Evolutionary conservation across 2,113 vertebrate species (phyloP).

Genomic region (Myotis yumanensis): DNA sequence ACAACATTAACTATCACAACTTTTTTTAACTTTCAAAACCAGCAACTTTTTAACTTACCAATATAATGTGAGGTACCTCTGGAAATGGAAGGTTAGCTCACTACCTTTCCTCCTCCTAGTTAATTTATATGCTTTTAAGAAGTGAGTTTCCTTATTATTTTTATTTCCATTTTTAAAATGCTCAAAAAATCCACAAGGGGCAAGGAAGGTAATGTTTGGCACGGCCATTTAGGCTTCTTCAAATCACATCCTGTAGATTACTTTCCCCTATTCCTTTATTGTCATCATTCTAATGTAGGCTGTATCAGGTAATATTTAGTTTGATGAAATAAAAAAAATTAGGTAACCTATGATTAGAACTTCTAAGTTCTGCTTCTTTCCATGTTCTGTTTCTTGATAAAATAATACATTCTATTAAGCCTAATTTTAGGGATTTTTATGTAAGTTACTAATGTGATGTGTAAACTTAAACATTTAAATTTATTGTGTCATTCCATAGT

Average conservation of each 20-base stretch:
- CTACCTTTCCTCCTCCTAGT: background rate
- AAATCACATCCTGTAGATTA: background rate
- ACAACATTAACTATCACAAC: background rate
- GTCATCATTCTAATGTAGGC: background rate
- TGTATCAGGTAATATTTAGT: background rate
- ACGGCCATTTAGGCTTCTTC: fast-evolving
- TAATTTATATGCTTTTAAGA: background rate
- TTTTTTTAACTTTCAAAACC: background rate
- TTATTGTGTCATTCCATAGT: background rate
- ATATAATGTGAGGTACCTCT: background rate
- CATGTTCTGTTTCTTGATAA: background rate
- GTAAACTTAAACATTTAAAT: background rate
- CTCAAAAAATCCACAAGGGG: background rate
- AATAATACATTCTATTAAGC: background rate
- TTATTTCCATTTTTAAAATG: background rate
- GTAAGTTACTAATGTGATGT: background rate
- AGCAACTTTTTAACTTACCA: background rate
- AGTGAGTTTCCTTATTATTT: background rate
- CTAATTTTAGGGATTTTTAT: background rate
- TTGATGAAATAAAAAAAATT: background rate
- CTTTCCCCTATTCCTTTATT: background rate
- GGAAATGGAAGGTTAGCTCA: background rate
- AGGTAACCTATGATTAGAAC: background rate
- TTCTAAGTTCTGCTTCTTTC: background rate
- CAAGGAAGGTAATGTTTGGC: fast-evolving